Evolutionary conservation across 2,113 vertebrate genomes (phyloP), one percentile per base, ranked within the genome.

Genomic region (Sciurus niger): DNA sequence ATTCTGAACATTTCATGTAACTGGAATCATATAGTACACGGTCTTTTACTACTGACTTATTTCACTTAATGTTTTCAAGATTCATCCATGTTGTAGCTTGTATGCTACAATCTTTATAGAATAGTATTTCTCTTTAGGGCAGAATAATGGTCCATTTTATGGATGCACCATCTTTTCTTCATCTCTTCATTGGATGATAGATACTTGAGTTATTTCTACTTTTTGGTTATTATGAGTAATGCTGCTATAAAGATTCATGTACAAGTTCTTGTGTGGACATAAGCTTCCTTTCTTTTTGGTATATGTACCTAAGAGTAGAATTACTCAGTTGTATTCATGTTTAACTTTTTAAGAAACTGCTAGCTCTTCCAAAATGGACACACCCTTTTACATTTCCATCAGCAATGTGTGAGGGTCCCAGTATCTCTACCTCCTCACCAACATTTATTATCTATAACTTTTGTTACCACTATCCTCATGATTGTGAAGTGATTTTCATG

Each of bases 291-390:
- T 90, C 87, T 94, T 53, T 80, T 63, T 7, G n/a, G 32, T 58
- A 40, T 76, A 32, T 22, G 46, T 43, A 78, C 34, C 51, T 89
- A 37, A 80, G 46, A 85, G 37, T 83, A 24, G 30, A 76, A 53
- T 28, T 58, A 48, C 18, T n/a, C 24, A 34, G 28, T 87, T 60
- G 28, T 37, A 25, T 25, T 79, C 53, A 30, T 30, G 13, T 43
- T 93, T 74, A 94, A 53, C 85, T 79, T 77, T 94, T 67, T 51
- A 25, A 82, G n/a, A 82, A 93, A 60, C 53, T 80, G 14, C 43
- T 67, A 79, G 14, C 34, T 84, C 1, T 43, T 95, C 37, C 67
- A 84, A 58, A 58, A 25, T 40, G 20, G 63, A 53, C 28, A 1
- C 0, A 20, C 7, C 10, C 6, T 25, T 83, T 73, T 48, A 16